These are phyloP conservation scores for Rambutsinella grinnellia DNA, from an alignment of 2,888 invertebrate species.

Conservation along the genomic window DNA sequence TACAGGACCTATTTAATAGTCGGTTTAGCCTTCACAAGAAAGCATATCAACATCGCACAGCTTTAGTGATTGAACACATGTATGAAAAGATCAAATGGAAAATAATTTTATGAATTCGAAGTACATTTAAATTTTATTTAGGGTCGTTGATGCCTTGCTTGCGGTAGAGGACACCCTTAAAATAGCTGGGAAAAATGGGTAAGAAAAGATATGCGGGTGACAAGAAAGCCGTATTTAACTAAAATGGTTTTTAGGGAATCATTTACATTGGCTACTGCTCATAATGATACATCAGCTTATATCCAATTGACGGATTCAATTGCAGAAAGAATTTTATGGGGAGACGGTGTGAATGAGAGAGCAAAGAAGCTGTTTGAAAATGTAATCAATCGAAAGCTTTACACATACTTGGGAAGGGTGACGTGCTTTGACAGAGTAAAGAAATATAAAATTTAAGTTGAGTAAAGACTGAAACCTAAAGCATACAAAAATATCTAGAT, in stretches of 20 bases:
- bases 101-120: not conserved
- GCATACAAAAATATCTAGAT: no score
- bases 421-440: no score
- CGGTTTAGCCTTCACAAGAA: conserved; percentile 70
- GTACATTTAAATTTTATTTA: conserved; percentile 17
- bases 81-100: conserved; percentile 67
- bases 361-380: conserved; percentile 42
- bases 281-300: conserved; percentile 65
- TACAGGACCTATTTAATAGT: conserved; percentile 71
- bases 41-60: conserved; percentile 72
- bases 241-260: no score
- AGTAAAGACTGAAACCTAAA: no score
- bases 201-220: no score
- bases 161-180: conserved; percentile 59
- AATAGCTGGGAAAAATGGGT: conserved; percentile 49
- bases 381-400: conserved; percentile 53
- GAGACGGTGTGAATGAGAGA: conserved; percentile 47
- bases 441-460: no score
- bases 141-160: conserved; percentile 58
- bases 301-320: conserved; percentile 67
- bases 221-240: no score
- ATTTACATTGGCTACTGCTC: conserved; percentile 66
- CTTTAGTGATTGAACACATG: conserved; percentile 71
- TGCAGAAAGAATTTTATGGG: conserved; percentile 66
- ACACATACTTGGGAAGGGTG: conserved; percentile 54